These are phyloP conservation scores for Amblyjoppa proteus DNA, from an alignment of 2,888 invertebrate genomes.

Conservation along the genomic window DNA sequence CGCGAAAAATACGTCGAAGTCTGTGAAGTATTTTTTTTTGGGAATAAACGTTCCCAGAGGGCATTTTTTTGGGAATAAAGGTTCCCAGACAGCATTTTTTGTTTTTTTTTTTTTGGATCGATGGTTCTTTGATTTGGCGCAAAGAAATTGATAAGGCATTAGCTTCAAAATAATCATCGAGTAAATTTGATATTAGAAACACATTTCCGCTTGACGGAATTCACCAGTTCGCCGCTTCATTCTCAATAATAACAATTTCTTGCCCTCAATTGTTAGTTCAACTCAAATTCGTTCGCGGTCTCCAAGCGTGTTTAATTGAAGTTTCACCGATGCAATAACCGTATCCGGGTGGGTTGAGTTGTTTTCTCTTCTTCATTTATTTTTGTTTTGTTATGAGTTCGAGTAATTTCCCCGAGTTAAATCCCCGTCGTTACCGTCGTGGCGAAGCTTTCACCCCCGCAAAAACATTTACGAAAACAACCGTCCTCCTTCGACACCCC, in stretches of 20 bases:
- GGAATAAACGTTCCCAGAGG: no score
- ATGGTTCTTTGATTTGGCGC: no score
- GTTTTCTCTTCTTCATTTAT: neutral
- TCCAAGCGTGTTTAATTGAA: neutral
- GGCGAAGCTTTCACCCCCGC: neutral
- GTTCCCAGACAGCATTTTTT: no score
- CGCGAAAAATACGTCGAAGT: no score
- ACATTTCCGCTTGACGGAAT: no score
- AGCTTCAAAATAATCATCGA: no score
- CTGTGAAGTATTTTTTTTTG: no score
- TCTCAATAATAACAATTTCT: no score
- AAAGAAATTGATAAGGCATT: neutral
- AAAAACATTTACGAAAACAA: neutral
- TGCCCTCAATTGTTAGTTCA: neutral
- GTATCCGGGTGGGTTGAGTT: neutral
- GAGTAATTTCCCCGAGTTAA: conserved; percentile 2
- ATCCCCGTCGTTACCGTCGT: neutral
- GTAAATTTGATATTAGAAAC: no score
- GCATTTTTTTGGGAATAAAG: no score
- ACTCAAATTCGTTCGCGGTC: neutral
- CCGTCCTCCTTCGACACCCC: neutral
- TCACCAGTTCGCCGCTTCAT: no score
- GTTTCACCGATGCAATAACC: neutral
- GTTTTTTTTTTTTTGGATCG: no score
- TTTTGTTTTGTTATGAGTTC: neutral